Evolutionary conservation across 53 echinoderm and acorn worm genomes (phyloP).

Genomic region (Temnopleurus reevesii): DNA sequence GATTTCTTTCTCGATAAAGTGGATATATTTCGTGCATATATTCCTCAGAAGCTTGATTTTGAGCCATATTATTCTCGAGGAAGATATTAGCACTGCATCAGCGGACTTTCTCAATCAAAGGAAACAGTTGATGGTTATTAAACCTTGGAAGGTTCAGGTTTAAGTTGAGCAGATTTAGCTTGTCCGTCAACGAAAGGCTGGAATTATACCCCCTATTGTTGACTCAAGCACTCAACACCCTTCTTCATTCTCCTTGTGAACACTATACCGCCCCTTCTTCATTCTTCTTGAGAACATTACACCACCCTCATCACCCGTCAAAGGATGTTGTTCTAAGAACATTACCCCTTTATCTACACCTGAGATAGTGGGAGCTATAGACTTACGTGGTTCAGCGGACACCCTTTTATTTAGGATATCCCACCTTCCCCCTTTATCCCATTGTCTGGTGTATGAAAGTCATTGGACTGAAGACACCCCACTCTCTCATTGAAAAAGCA

Average conservation of each 20-base stretch:
- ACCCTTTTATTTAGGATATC: neutral
- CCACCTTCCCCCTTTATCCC: neutral
- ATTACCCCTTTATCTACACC: neutral
- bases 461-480: neutral
- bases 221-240: neutral
- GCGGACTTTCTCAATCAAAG: neutral
- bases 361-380: neutral
- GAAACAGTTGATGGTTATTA: neutral
- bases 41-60: neutral
- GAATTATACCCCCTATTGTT: neutral
- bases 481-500: slow-evolving; percentile 21
- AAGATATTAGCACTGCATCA: neutral
- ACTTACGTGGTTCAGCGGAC: neutral
- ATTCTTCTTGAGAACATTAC: neutral
- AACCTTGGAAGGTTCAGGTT: neutral
- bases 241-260: neutral
- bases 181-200: neutral
- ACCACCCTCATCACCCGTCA: neutral
- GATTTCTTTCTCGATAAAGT: neutral
- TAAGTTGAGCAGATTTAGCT: neutral
- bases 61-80: neutral
- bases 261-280: neutral
- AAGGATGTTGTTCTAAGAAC: slow-evolving; percentile 31
- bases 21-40: too few species aligned
- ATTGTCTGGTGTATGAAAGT: neutral